Conservation (phyloP, 2,888 invertebrate genomes). For the Andricus quercusramuli region DNA sequence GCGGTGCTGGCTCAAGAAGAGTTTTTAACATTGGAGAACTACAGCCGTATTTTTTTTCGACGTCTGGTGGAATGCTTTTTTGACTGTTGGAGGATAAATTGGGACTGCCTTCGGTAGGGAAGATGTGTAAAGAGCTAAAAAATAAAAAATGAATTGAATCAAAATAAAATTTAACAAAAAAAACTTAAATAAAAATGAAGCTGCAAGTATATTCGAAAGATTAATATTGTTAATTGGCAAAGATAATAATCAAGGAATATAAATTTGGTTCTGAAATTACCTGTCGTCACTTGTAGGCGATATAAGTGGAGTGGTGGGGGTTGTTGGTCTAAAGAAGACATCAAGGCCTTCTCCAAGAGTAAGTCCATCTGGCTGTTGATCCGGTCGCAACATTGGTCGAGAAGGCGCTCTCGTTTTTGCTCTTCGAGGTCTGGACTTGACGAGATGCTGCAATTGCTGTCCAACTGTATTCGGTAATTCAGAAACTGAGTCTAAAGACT, state of each 20-base stretch:
- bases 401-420: constrained; percentile 94
- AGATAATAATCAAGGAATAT: background rate
- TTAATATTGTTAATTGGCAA: background rate
- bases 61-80: constrained; percentile 72
- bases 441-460: constrained; percentile 90
- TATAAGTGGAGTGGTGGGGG: constrained; percentile 85
- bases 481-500: constrained; percentile 90
- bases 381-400: constrained; percentile 84
- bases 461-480: constrained; percentile 89
- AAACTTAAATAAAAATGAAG: background rate
- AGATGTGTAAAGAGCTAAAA: constrained; percentile 75
- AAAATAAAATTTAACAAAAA: background rate
- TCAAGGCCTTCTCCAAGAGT: constrained; percentile 85
- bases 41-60: constrained; percentile 80
- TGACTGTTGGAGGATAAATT: constrained; percentile 75
- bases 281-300: constrained; percentile 85
- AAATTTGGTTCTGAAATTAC: constrained; percentile 54
- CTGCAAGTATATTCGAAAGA: background rate
- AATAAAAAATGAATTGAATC: constrained; percentile 7
- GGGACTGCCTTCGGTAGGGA: constrained; percentile 77
- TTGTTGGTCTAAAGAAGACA: constrained; percentile 87
- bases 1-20: constrained; percentile 81
- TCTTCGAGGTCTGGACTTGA: constrained; percentile 87
- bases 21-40: constrained; percentile 83
- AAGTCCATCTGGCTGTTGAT: constrained; percentile 73